A percentile compares a stretch with the other conserved stretches of the same genome.
These are phyloP conservation scores for Apamea anceps DNA, from an alignment of 2,888 invertebrate species.

Conservation along the genomic window DNA sequence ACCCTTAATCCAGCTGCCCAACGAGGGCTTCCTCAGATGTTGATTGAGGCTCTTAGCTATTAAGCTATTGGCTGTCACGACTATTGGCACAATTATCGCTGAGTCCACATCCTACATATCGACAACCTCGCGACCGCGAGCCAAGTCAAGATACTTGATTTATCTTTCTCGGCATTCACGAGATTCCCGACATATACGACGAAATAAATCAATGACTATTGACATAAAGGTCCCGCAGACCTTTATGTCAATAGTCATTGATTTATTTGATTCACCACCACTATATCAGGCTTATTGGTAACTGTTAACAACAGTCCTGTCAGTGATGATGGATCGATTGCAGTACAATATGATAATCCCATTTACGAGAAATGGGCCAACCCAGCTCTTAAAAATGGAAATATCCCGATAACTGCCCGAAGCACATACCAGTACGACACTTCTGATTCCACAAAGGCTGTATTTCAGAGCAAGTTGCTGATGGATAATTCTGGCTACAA, in stretches of 20 bases:
- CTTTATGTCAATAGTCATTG: not conserved
- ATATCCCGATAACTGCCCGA: too few relatives aligned
- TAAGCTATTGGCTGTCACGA: not conserved
- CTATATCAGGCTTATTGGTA: not conserved
- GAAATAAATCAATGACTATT: too few relatives aligned
- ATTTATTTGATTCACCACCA: not conserved
- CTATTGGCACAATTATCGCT: not conserved
- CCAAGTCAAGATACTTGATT: not conserved
- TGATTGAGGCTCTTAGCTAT: not conserved
- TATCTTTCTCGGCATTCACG: not conserved
- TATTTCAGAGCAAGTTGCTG: not conserved
- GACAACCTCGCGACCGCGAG: not conserved
- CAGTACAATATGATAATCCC: not conserved
- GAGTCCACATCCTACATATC: not conserved
- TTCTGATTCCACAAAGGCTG: not conserved
- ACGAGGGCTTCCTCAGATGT: not conserved
- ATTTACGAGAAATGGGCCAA: not conserved
- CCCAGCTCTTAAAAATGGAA: too few relatives aligned
- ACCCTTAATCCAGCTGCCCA: too few relatives aligned
- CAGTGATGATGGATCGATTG: not conserved
- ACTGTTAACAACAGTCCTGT: not conserved
- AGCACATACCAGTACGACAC: not conserved
- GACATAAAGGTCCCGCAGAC: too few relatives aligned
- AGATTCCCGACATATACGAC: too few relatives aligned
- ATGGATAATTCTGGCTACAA: not conserved